phyloP scores from a whole-genome alignment of 37 sponge, comb jelly and placozoan species.

The Spongilla lacustris region DNA sequence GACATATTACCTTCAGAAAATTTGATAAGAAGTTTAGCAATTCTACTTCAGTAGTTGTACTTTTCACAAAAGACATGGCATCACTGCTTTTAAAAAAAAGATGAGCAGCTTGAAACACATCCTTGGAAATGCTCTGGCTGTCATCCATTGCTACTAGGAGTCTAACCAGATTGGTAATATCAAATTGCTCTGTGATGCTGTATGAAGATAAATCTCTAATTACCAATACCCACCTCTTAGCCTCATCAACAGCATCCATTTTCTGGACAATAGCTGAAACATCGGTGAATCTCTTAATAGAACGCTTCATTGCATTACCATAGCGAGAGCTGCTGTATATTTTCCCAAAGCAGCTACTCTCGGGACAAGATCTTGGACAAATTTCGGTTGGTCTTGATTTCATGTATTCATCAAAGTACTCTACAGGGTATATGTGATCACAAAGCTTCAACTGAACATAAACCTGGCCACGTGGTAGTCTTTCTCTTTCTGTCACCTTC shows the following conservation, averaged over 20 bases:
- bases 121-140: too few relatives aligned
- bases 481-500: not conserved
- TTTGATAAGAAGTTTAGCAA: not conserved
- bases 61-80: too few relatives aligned
- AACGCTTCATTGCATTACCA: constrained; percentile 32
- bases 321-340: constrained; percentile 25
- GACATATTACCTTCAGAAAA: not conserved
- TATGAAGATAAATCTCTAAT: too few relatives aligned
- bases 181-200: too few relatives aligned
- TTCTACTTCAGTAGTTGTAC: not conserved
- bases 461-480: not conserved
- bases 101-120: too few relatives aligned
- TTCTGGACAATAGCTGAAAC: not conserved
- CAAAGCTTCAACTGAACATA: constrained; percentile 37
- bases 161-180: too few relatives aligned
- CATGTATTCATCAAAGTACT: constrained; percentile 27
- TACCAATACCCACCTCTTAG: not conserved
- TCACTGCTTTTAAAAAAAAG: too few relatives aligned
- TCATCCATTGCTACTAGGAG: too few relatives aligned
- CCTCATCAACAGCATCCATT: not conserved
- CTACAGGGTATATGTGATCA: constrained; percentile 50
- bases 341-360: not conserved
- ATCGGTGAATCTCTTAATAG: not conserved
- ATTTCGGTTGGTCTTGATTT: not conserved
- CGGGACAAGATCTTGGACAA: constrained; percentile 34